A percentile compares a stretch with the other conserved stretches of the same genome.
Evolutionary conservation across 1,140 invertebrate genomes (phyloP).

Genomic region (Pogonomyrmex californicus): DNA sequence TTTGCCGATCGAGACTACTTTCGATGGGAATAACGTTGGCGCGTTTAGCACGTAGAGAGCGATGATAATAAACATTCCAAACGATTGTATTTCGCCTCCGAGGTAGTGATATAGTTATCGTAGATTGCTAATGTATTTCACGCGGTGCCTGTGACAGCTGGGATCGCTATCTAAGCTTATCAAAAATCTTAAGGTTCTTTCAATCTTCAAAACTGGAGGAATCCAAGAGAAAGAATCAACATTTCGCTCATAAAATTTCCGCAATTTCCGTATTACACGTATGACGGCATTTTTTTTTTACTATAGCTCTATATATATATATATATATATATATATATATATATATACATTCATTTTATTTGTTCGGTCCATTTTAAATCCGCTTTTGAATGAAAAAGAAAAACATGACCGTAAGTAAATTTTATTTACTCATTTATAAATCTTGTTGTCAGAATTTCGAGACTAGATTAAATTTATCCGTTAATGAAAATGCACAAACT

Average conservation of each 20-base stretch:
- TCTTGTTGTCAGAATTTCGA: not conserved
- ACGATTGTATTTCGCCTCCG: conserved; percentile 79
- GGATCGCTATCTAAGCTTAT: conserved; percentile 58
- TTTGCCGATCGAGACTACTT: conserved; percentile 58
- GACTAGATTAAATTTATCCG: not conserved
- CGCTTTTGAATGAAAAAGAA: not conserved
- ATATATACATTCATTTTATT: not conserved
- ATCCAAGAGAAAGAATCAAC: not conserved
- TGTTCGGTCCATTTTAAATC: not conserved
- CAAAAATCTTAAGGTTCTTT: not conserved
- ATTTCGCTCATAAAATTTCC: not conserved
- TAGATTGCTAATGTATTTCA: conserved; percentile 79
- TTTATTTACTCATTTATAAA: not conserved
- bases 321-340: too few relatives aligned
- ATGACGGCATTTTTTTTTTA: not conserved
- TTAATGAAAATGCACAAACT: not conserved
- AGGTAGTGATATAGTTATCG: conserved; percentile 83
- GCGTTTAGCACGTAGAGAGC: conserved; percentile 63
- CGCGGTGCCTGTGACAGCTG: conserved; percentile 77
- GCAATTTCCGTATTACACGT: not conserved
- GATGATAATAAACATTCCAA: conserved; percentile 61
- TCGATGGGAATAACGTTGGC: conserved; percentile 55
- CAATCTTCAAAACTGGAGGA: not conserved
- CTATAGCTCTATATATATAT: too few relatives aligned
- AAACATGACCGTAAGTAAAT: not conserved